Conservation (phyloP, 1,140 invertebrate genomes). For the Diorhabda sublineata region DNA sequence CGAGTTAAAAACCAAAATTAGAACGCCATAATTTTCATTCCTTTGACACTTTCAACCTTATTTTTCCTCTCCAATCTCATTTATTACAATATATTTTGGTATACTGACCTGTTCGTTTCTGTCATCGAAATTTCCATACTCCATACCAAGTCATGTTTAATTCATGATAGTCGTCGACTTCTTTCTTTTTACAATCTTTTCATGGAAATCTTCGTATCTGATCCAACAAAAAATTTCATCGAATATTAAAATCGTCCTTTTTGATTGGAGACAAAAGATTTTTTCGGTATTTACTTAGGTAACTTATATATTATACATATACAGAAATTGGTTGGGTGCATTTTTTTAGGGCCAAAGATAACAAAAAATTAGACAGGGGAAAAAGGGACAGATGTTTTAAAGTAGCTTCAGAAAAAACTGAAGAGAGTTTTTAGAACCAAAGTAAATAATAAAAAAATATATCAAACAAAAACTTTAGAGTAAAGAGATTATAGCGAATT, state of each 20-base stretch:
- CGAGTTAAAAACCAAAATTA: not conserved
- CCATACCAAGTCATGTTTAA: conserved; percentile 26
- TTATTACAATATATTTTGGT: conserved; percentile 25
- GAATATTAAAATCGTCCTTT: conserved; percentile 12
- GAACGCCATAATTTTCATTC: conserved; percentile 6
- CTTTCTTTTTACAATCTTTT: conserved; percentile 7
- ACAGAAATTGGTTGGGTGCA: too few species aligned
- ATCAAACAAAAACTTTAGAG: too few species aligned
- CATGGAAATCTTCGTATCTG: conserved; percentile 18
- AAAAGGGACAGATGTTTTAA: too few species aligned
- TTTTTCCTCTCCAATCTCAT: conserved; percentile 19
- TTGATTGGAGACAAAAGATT: not conserved
- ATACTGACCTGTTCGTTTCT: conserved; percentile 19
- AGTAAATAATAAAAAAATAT: too few species aligned
- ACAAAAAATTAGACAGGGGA: too few species aligned
- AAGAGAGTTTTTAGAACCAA: too few species aligned
- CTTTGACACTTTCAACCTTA: conserved; percentile 9
- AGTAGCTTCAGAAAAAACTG: too few species aligned
- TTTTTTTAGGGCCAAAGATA: too few species aligned
- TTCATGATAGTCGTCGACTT: conserved; percentile 23
- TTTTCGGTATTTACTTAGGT: too few species aligned
- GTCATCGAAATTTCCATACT: conserved; percentile 27
- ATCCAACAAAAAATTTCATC: conserved; percentile 13
- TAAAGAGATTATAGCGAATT: too few species aligned
- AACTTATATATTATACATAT: too few species aligned